Percentiles rank a stretch among this genome's conserved stretches.
phyloP scores from a whole-genome alignment of 2,797 vertebrate species.

The Cyclura pinguis region DNA sequence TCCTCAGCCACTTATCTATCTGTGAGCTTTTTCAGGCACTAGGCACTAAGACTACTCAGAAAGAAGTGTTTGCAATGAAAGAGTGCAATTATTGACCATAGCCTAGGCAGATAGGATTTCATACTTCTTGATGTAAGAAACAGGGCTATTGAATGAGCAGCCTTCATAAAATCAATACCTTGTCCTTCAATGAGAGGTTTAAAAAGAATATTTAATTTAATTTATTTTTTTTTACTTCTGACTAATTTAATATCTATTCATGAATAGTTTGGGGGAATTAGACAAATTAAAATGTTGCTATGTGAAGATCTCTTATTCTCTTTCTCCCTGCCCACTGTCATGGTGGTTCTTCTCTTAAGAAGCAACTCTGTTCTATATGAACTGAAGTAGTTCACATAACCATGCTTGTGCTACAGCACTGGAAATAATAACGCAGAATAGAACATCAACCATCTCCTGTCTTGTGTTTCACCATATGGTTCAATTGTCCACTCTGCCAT shows the following conservation, averaged over 20 bases:
- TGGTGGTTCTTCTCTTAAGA: neutral
- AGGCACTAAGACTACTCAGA: neutral
- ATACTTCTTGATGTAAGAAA: neutral
- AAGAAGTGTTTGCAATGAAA: neutral
- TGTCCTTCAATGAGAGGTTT: neutral
- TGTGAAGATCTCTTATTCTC: neutral
- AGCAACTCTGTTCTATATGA: neutral
- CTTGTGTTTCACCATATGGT: too few relatives aligned
- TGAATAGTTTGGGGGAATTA: neutral
- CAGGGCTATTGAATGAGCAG: neutral
- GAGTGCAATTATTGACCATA: neutral
- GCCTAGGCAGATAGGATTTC: neutral
- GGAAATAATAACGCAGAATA: too few relatives aligned
- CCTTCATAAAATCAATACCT: slow-evolving; percentile 11
- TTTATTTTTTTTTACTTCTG: accelerated
- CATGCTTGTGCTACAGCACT: neutral
- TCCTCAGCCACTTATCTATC: neutral
- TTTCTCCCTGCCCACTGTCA: neutral
- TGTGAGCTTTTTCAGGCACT: neutral
- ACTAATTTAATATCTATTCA: neutral
- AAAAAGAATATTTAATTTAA: accelerated
- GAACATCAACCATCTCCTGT: too few relatives aligned
- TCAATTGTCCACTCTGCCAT: too few relatives aligned
- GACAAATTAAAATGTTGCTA: neutral
- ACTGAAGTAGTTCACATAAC: neutral